Base-by-base conservation (phyloP, 2,888 invertebrate genomes). In the Digitonthophagus gazella region DNA sequence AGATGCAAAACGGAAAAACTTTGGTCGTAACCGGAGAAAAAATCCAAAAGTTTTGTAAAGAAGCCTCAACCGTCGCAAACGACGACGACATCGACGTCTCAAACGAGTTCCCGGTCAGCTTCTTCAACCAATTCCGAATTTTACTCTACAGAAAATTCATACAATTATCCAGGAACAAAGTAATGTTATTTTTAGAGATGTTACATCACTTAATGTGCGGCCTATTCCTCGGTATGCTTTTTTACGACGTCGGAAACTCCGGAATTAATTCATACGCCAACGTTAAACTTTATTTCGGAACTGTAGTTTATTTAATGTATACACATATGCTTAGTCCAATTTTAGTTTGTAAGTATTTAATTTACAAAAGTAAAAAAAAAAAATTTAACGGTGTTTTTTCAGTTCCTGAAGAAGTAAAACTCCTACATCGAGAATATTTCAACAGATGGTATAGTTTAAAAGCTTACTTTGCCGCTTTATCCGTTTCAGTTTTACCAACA, bases 401-500 rank as follows among this genome's bases (percentile, higher is more conserved):
- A 92, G 92, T 90, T 85, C 92, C 92, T 16, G 84, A 84, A 16
- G 91, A 92, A 82, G 89, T 93, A 0, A 88, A 88, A 72, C 81
- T 91, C 5, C 80, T 92, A 3, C 91, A 91, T 77, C 84, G 90
- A 58, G 92, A 93, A 77, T 89, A 92, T 76, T 92, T 92, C 77
- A 93, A 93, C 79, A 86, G 90, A 15, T 93, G 92, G 92, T 93
- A 92, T 76, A 86, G 89, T 0, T 78, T 92, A 15, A 89, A 90
- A 76, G 88, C 92, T 0, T 92, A 92, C 77, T 92, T 90, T 78
- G 86, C 86, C 3, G 91, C 92, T 0, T 80, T 89, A 75, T 87
- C 90, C 0, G 80, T 89, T 15, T 86, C 91, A 0, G 85, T 88
- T 70, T 84, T 92, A n/a, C 92, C 92, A 0, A 80, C 85, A 11